Base-by-base conservation (phyloP, 2,888 invertebrate species). In the Hyalella azteca region DNA sequence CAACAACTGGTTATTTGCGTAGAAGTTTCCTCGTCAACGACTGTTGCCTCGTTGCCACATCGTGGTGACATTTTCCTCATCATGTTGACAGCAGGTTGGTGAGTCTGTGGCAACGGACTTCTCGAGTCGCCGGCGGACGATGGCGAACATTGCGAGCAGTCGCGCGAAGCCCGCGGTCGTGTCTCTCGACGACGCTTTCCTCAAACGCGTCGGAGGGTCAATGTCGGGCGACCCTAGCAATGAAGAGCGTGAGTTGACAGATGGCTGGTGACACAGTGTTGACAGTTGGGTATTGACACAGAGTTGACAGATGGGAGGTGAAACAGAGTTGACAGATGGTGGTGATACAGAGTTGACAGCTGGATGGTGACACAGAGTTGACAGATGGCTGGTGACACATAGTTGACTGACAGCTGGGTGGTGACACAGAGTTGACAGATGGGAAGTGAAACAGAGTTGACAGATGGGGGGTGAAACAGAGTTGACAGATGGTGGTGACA, bases 181-280 rank as follows among this genome's bases (percentile, higher is more conserved):
- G 86, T 97, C 97, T 0, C 90, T 98, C 81, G 97, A 97, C 88
- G 97, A 97, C 49, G 97, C 97, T 0, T 98, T 98, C 90, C 94
- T 95, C 87, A 96, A 96, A 87, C 91, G 97, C 80, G 97, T 97
- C 85, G 86, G 86, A 83, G 87, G 85, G 81, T 86, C 87, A 81
- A 85, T 85, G 11, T 84, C 82, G 48, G 84, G 81, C 45, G 79
- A 5, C 26, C n/a, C n/a, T n/a, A 4, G 22, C 2, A 11, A 54
- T 22, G 13, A 5, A 5, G 26, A 54, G 11, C 11, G 54, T 54
- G 4, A 54, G 54, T 49, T 15, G 19, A 15, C 4, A 3, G 19
- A 22, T 13, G n/a, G 7, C 19, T 49, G 15, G 15, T 49, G 49
- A 4, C 3, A 4, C 19, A 49, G 19, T 49, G 49, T 7, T 22